phyloP scores from a whole-genome alignment of 2,888 invertebrate species.

The Tethea ocularis region DNA sequence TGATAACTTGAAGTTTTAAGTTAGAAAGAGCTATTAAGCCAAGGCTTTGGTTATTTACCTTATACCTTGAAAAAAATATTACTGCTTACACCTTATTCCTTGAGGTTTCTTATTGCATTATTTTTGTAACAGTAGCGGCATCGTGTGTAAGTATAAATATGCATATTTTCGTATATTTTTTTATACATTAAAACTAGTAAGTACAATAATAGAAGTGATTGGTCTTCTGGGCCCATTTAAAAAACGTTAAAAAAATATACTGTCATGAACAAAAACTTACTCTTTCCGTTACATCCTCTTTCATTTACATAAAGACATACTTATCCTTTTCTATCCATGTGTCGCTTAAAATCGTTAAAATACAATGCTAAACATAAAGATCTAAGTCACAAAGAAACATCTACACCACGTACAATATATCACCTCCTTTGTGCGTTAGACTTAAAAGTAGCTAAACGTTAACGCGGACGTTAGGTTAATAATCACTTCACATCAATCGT shows the following conservation, averaged over 20 bases:
- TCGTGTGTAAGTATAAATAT: too few relatives aligned
- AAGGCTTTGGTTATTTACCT: too few relatives aligned
- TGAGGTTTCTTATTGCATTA: too few relatives aligned
- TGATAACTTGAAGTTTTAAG: too few relatives aligned
- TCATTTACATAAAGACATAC: conserved; percentile 4
- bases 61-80: too few relatives aligned
- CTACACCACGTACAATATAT: conserved; percentile 19
- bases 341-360: not conserved
- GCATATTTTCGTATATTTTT: too few relatives aligned
- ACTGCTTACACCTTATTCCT: too few relatives aligned
- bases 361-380: conserved; percentile 1
- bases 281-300: too few relatives aligned
- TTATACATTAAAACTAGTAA: too few relatives aligned
- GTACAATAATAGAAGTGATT: too few relatives aligned
- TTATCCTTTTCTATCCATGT: not conserved
- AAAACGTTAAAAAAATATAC: not conserved
- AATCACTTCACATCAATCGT: conserved; percentile 41
- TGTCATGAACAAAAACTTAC: not conserved
- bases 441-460: conserved; percentile 33
- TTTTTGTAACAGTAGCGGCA: too few relatives aligned
- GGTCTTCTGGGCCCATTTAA: not conserved
- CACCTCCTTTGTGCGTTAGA: conserved; percentile 21
- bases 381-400: conserved; percentile 6
- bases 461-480: conserved; percentile 32
- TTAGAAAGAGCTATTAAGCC: too few relatives aligned